Base-by-base conservation (phyloP, 2,113 vertebrate genomes). In the Phycodurus eques region DNA sequence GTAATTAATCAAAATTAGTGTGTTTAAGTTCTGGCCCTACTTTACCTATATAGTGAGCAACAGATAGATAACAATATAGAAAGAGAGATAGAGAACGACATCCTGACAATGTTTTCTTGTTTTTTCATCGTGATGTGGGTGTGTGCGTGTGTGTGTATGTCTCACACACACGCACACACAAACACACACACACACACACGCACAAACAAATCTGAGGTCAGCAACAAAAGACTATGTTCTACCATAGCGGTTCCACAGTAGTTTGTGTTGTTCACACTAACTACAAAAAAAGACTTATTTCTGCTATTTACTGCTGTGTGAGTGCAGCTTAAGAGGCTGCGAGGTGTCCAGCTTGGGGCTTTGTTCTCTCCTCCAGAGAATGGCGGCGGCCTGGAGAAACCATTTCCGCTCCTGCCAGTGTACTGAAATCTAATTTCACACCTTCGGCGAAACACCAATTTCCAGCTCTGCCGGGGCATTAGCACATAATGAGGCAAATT, bases 391-490 rank as follows among this genome's bases (percentile, higher is more conserved):
- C 80, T 71, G 60, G 76, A 88, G 82, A 89, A 89, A 83, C 88
- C 88, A 92, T 91, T 92, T 92, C 89, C 88, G 75, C 82, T 84
- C 85, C 78, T 46, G 35, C 84, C 80, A 83, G 83, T 81, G 78
- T 86, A 79, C 85, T 72, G 47, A 92, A 93, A 93, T 93, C 88
- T 90, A 92, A 93, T 94, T 93, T 93, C 92, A 93, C 93, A 93
- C 91, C 84, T 92, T 91, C 90, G 80, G 90, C 79, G 81, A 92
- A 92, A 92, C 88, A 90, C 88, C 92, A 93, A 93, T 93, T 91
- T 93, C 90, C 88, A 92, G 88, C 87, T 90, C 88, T 91, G 90
- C 88, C 64, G 82, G 90, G 86, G 91, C 77, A 91, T 91, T 90
- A 92, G 85, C 83, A 80, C 75, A 75, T 91, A 92, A 93, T 92